Evolutionary conservation across 53 echinoderm and acorn worm genomes (phyloP), one percentile per base, ranked within the genome.

Genomic region (Patiria pectinifera): DNA sequence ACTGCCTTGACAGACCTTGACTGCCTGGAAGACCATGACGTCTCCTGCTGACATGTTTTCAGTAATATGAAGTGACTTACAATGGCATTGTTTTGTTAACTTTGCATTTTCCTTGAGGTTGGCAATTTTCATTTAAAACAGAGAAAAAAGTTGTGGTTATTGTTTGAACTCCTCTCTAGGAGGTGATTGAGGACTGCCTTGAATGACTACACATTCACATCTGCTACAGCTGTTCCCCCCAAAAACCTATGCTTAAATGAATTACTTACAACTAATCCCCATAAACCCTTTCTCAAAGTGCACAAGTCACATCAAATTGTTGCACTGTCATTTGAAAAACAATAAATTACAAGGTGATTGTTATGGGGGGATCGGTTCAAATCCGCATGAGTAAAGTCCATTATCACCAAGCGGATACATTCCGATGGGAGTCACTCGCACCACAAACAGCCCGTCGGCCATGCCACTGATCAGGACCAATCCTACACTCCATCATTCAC

Each of bases 231-330:
- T 72, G 86, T 53, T 86, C 48, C 45, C 3, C 14, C 8, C 9
- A 80, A 44, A 24, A 11, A 11, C 82, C 53, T 53, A 8, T 53
- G 53, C 53, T 10, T n/a, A 63, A 84, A 84, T 84, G 58, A 63
- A 66, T 84, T 43, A 43, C 18, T 63, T 5, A 15, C 16, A 62
- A 84, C 84, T 44, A 84, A 66, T 84, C 84, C 66, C 84, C 66
- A 45, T 84, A 84, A 84, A 63, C 84, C 66, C 84, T 24, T 12
- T 62, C 3, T 13, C 44, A 89, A 89, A 89, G 89, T 89, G 82
- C 89, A 82, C 63, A 35, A 35, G 89, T 89, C 89, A 89, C 47
- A 78, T 80, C 81, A 89, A 53, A 69, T 89, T 88, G 59, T 76
- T 26, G 1, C 9, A 69, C 13, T 45, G 35, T 35, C 84, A 69